Percentiles rank a stretch among this genome's conserved stretches.
phyloP scores from a whole-genome alignment of 1,140 invertebrate species.

The Diprion similis region DNA sequence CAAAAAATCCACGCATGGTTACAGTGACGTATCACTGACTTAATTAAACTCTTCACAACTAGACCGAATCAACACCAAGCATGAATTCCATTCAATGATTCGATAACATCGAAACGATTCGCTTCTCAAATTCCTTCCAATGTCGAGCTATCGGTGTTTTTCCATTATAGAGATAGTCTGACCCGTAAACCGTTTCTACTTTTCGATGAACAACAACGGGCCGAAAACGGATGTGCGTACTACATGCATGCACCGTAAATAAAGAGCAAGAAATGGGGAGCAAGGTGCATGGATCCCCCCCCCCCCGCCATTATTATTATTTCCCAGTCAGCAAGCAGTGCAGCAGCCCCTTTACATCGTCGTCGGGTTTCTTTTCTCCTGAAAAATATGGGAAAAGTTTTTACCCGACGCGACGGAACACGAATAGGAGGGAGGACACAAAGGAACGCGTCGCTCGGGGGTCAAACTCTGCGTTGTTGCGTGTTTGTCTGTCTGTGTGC shows the following conservation, averaged over 20 bases:
- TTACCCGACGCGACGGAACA: slow-evolving; percentile 16
- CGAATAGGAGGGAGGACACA: not conserved
- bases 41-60: no score
- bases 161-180: no score
- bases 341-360: not conserved
- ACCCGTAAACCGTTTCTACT: not conserved
- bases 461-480: no score
- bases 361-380: slow-evolving; percentile 48
- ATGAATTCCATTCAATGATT: no score
- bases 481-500: no score
- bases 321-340: slow-evolving; percentile 8
- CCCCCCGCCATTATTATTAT: no score
- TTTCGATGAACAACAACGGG: not conserved
- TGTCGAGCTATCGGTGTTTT: no score
- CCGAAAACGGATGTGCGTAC: no score
- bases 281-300: slow-evolving; percentile 46
- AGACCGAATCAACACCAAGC: no score
- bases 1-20: no score
- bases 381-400: slow-evolving; percentile 50
- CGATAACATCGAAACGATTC: not conserved
- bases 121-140: not conserved
- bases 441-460: no score
- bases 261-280: not conserved
- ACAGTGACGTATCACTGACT: no score
- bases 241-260: not conserved